Conservation (phyloP, 2,113 vertebrate genomes). For the Meleagris gallopavo region DNA sequence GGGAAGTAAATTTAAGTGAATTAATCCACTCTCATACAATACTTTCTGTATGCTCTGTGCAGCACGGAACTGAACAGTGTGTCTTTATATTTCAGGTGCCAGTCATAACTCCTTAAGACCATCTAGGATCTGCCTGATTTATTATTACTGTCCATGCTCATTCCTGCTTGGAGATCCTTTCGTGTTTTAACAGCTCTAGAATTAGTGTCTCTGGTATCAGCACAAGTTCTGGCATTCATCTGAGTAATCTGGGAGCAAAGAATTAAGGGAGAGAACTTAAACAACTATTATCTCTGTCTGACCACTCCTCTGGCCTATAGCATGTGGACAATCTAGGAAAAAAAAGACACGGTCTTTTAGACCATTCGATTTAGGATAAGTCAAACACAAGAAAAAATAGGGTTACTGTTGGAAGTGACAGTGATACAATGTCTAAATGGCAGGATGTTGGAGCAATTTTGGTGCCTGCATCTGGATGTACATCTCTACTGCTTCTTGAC, state of each 20-base stretch:
- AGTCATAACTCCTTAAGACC: neutral
- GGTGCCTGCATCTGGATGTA: neutral
- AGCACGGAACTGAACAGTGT: neutral
- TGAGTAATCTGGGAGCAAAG: neutral
- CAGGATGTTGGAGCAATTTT: neutral
- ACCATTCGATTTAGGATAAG: neutral
- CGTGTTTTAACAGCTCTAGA: neutral
- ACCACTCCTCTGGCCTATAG: neutral
- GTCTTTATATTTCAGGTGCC: neutral
- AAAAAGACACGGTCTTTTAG: neutral
- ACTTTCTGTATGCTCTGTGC: neutral
- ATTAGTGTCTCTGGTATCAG: neutral
- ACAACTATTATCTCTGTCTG: neutral
- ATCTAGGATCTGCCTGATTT: neutral
- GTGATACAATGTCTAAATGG: neutral
- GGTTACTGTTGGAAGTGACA: neutral
- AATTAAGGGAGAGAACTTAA: neutral
- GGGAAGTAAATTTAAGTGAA: neutral
- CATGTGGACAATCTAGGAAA: neutral
- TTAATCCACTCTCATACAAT: neutral
- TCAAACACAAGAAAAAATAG: neutral
- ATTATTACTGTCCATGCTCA: neutral
- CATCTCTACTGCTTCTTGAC: neutral
- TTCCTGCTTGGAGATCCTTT: neutral
- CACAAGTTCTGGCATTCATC: neutral